A percentile compares a stretch with the other conserved stretches of the same genome.
Evolutionary conservation across 2,113 vertebrate species (phyloP).

Genomic region (Lepus americanus): DNA sequence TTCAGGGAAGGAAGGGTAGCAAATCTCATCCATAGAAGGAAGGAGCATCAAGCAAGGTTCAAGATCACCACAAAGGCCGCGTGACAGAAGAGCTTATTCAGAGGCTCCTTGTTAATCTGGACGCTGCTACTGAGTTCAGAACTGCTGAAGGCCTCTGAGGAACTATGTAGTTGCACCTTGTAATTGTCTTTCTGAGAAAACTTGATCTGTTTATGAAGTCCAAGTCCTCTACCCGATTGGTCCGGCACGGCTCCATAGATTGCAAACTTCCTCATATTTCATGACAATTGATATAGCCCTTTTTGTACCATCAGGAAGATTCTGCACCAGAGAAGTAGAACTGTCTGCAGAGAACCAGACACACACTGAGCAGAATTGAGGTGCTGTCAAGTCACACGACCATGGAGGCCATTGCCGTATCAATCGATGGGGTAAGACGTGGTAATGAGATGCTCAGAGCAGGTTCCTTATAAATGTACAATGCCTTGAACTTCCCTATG

Average conservation of each 20-base stretch:
- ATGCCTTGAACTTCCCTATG: constrained; percentile 19
- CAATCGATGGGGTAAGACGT: constrained; percentile 44
- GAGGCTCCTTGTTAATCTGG: not conserved
- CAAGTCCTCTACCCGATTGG: not conserved
- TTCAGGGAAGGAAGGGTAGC: not conserved
- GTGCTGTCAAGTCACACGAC: constrained; percentile 31
- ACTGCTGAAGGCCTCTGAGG: not conserved
- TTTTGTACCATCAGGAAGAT: constrained; percentile 38
- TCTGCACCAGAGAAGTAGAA: not conserved
- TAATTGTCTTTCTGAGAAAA: not conserved
- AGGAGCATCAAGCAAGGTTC: constrained; percentile 54
- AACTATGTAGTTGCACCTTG: not conserved
- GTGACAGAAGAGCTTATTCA: constrained; percentile 18
- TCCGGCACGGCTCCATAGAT: not conserved
- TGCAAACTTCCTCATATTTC: not conserved
- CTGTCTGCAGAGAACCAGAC: not conserved
- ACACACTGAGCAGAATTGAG: constrained; percentile 16
- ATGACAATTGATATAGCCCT: not conserved
- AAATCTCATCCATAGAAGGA: not conserved
- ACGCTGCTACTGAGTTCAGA: not conserved
- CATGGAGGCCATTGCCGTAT: constrained; percentile 35
- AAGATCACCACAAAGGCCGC: not conserved
- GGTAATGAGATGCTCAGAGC: constrained; percentile 17
- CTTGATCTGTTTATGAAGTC: not conserved
- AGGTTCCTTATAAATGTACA: constrained; percentile 7